These are phyloP conservation scores for Phymanthus crucifer DNA, from an alignment of 92 coral and sea anemone genomes.

Conservation along the genomic window DNA sequence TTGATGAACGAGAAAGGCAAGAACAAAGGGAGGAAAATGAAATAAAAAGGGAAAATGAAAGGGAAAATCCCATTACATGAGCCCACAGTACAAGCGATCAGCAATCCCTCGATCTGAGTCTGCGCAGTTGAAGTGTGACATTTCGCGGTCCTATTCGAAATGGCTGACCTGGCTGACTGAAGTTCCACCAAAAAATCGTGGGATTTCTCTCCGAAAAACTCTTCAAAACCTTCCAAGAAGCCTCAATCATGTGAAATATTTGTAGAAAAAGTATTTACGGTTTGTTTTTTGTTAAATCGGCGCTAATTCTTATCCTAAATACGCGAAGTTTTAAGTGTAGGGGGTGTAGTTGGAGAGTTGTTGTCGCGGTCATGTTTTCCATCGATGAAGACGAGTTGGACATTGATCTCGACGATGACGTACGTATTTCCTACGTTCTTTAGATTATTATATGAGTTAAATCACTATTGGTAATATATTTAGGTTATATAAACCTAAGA, in stretches of 20 bases:
- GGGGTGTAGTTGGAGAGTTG: background rate
- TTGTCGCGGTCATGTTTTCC: constrained; percentile 60
- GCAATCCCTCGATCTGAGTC: background rate
- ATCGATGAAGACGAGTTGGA: constrained; percentile 90
- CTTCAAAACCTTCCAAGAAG: background rate
- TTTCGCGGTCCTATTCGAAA: constrained; percentile 39
- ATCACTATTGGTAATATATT: background rate
- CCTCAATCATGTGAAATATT: background rate
- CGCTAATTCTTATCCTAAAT: background rate
- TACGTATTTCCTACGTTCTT: background rate
- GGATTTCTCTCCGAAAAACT: background rate
- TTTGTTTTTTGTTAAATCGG: background rate
- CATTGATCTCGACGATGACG: constrained; percentile 91
- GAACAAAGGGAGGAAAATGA: background rate
- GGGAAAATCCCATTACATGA: background rate
- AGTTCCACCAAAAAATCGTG: background rate
- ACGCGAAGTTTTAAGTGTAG: background rate
- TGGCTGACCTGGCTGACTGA: background rate
- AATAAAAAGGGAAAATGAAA: constrained; percentile 4
- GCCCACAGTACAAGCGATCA: constrained; percentile 17
- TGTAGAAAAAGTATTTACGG: background rate
- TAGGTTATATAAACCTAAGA: no score
- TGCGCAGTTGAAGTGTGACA: constrained; percentile 1
- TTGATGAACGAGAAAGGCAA: background rate
- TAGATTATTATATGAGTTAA: background rate